These are phyloP conservation scores for Tenthredo mesomela DNA, from an alignment of 2,888 invertebrate genomes.

Conservation along the genomic window DNA sequence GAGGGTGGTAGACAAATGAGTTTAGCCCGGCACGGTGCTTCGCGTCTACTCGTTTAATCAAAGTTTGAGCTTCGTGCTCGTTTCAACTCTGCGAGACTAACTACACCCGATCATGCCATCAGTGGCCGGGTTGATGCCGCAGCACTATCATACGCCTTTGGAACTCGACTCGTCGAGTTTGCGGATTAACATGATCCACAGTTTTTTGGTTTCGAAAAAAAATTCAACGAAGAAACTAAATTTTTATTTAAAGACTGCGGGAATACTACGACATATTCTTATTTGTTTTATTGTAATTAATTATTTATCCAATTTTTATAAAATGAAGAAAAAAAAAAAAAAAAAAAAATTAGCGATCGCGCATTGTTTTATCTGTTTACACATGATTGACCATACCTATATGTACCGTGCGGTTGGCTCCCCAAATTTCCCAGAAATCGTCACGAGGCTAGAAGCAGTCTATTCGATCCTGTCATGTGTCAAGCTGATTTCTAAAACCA, in stretches of 20 bases:
- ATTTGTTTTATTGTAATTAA: no score
- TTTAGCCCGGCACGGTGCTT: conserved; percentile 60
- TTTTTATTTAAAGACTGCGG: not conserved
- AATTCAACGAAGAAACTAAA: not conserved
- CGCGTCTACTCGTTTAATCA: conserved; percentile 72
- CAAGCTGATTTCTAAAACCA: conserved; percentile 46
- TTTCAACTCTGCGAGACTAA: conserved; percentile 63
- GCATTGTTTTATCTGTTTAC: not conserved
- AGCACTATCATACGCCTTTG: not conserved
- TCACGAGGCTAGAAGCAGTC: conserved; percentile 38
- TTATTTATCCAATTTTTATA: no score
- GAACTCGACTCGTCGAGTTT: not conserved
- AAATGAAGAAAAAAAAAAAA: not conserved
- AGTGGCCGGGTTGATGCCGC: not conserved
- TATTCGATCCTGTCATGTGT: conserved; percentile 48
- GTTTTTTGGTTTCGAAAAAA: not conserved
- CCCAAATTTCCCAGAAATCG: conserved; percentile 41
- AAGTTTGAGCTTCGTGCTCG: conserved; percentile 73
- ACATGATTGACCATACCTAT: conserved; percentile 19
- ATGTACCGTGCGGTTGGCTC: conserved; percentile 25
- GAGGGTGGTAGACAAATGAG: conserved; percentile 65
- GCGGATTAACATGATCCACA: not conserved
- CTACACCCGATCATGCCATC: conserved; percentile 72
- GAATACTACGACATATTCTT: no score
- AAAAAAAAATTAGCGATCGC: not conserved